These are phyloP conservation scores for Gulo gulo DNA, from an alignment of 2,113 vertebrate genomes.

Conservation along the genomic window DNA sequence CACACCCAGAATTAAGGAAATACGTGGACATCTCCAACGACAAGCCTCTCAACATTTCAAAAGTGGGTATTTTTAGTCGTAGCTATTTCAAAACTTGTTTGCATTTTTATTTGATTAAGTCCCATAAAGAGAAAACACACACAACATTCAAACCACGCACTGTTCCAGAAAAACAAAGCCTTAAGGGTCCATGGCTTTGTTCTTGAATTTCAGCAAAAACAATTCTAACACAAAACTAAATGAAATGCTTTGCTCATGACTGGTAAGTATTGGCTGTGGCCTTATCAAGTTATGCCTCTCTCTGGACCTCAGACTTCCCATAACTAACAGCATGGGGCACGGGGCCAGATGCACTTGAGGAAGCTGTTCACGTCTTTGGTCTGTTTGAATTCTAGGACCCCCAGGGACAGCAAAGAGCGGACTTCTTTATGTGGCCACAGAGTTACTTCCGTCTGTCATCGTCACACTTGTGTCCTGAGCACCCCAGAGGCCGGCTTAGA, in stretches of 20 bases:
- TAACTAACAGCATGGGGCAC: not conserved
- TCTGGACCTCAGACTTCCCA: not conserved
- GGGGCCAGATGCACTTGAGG: not conserved
- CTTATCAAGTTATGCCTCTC: not conserved
- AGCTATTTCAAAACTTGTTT: constrained; percentile 17
- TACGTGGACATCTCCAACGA: not conserved
- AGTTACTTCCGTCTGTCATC: not conserved
- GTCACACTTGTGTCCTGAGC: not conserved
- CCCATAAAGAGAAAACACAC: constrained; percentile 2
- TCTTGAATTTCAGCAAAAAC: constrained; percentile 46
- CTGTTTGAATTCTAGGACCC: not conserved
- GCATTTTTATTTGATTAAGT: constrained; percentile 63
- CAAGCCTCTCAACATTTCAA: not conserved
- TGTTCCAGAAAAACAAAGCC: constrained; percentile 33
- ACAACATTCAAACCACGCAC: not conserved
- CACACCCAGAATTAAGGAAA: not conserved
- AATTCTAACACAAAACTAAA: constrained; percentile 38
- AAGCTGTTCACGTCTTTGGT: not conserved
- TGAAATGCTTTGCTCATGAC: not conserved
- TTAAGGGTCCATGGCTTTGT: constrained; percentile 4
- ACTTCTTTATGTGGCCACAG: not conserved
- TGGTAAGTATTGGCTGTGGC: not conserved
- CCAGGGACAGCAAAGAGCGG: not conserved
- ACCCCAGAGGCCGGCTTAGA: not conserved
- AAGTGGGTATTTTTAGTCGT: not conserved